Base-by-base conservation (phyloP, 2,113 vertebrate species). In the Odobenus rosmarus region DNA sequence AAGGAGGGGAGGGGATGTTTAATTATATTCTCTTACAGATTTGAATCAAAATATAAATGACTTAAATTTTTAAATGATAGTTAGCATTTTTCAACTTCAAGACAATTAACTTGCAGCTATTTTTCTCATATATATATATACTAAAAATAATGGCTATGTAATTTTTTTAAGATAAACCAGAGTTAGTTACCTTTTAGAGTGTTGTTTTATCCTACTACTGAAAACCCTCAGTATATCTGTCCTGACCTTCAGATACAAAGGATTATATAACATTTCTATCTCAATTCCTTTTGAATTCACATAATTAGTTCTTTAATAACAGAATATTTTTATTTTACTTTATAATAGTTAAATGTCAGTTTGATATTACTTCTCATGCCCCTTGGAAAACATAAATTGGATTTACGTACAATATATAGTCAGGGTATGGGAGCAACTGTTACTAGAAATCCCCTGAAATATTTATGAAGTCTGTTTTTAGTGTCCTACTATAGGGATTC, bases 341-440 rank as follows among this genome's bases (percentile, higher is more conserved):
- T 67, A 94, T 85, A 88, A 67, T 83, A 85, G 13, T n/a, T 86
- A 46, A 55, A 96, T 96, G 21, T 95, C 71, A 94, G 71, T 55
- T 95, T 90, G 36, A 92, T 88, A 94, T 77, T 94, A 51, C 15
- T 28, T 92, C 64, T 91, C 96, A 36, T 21, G 31, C 53, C 46
- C 95, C 89, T 95, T 80, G 62, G 71, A 91, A 92, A 98, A 92
- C 91, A 36, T 84, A 94, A 95, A 93, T 82, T 74, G 83, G 61
- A 39, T 95, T 39, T 72, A 57, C 0, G 21, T 51, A 57, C 49
- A 79, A 74, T 92, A 95, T 64, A 96, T 88, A 80, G 74, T 42
- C 69, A 93, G 92, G 95, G 67, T 59, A 67, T 93, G 80, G 90
- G 59, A 59, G 39, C 61, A 95, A 84, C 62, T 93, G 80, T 42